Percentiles rank a stretch among this genome's conserved stretches.
These are phyloP conservation scores for Ephestia elutella DNA, from an alignment of 1,140 invertebrate species.

Conservation along the genomic window DNA sequence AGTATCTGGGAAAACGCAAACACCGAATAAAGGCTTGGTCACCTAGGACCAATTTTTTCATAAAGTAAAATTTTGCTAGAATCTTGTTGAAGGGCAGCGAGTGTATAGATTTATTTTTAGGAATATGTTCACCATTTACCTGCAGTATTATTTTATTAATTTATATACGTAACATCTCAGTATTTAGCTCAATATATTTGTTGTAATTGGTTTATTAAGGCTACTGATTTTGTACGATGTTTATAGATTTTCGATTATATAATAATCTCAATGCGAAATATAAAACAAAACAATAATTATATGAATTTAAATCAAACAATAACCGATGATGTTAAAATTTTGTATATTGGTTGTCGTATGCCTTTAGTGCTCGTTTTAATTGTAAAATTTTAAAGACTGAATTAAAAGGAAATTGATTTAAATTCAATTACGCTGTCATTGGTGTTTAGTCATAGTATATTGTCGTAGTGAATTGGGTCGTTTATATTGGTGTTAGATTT, in stretches of 20 bases:
- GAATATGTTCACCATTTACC: background rate
- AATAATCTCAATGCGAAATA: conserved; percentile 1
- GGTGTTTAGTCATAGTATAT: conserved; percentile 30
- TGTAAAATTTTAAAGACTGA: conserved; percentile 70
- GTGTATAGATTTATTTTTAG: no score
- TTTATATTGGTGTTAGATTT: conserved; percentile 29
- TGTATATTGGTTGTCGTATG: conserved; percentile 45
- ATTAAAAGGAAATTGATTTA: conserved; percentile 61
- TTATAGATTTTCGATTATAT: conserved; percentile 1
- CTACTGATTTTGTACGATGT: conserved; percentile 18
- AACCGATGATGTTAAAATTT: conserved; percentile 27
- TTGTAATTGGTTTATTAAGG: conserved; percentile 30
- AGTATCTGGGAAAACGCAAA: no score
- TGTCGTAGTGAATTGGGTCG: conserved; percentile 24
- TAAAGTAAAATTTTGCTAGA: no score
- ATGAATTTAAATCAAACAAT: background rate
- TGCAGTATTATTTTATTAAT: background rate
- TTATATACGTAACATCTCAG: background rate
- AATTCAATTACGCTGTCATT: conserved; percentile 69
- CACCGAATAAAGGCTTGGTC: no score
- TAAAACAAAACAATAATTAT: background rate
- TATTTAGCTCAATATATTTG: conserved; percentile 38
- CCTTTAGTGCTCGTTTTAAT: conserved; percentile 53
- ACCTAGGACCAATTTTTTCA: no score
- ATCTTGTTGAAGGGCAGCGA: no score